Base-by-base conservation (phyloP, 2,888 invertebrate genomes). In the Nomada ferruginata region DNA sequence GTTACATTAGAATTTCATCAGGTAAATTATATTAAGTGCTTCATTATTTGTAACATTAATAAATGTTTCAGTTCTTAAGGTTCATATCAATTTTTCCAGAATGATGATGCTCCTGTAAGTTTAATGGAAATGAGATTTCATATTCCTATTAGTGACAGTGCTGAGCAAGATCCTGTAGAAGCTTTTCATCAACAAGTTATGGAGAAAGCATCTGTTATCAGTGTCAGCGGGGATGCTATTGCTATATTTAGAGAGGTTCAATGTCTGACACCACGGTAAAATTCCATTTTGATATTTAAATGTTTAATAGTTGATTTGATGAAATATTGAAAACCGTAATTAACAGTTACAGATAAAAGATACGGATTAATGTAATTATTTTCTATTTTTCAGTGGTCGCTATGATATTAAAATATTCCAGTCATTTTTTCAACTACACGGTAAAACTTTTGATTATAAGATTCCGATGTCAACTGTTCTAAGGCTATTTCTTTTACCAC, bases 361-460 rank as follows among this genome's bases (percentile, higher is more conserved):
- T 52, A 52, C 23, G 29, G 11, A n/a, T 13, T 63, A 2, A 59
- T 74, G 60, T 73, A 65, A 66, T 77, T 72, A 72, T 68, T 89
- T 86, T 93, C 94, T 42, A 94, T 94, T 91, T 96, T 96, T 76
- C 95, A 98, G 98, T 94, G 99, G 99, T 95, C 97, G 98, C 87
- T 99, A 99, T 92, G 98, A 98, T 94, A 98, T 99, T 94, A 99
- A 98, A 94, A 96, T 99, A 79, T 99, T 98, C 94, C 97, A 97
- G 69, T 95, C 97, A 0, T 98, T 98, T 94, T 96, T 98, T 90
- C 98, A 98, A 94, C 95, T 98, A 79, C 98, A 98, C 92, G 98
- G 98, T 91, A 99, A 99, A 95, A 99, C 99, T 0, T 99, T 99
- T 92, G 99, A 99, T 94, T 99, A 99, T 95, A 99, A 99, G 94